Evolutionary conservation across 2,888 invertebrate species (phyloP), one percentile per base, ranked within the genome.

Genomic region (Frankliniella intonsa): DNA sequence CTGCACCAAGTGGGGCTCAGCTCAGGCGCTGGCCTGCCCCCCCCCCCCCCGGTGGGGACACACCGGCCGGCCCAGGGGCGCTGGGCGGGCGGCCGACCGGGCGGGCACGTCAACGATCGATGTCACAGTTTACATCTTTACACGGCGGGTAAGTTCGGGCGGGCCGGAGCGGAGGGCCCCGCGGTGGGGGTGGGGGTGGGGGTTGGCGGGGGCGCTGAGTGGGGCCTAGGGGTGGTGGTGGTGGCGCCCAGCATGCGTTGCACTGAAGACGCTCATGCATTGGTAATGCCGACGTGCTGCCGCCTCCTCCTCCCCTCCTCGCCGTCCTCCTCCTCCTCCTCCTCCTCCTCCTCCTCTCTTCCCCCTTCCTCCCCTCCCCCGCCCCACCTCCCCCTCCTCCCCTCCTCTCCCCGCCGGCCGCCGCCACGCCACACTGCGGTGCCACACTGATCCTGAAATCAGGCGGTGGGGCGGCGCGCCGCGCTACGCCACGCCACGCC

Each of bases 121-220:
- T 76, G 69, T 76, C 69, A 76, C 69, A 76, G 69, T 76, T 76
- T 76, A 76, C 69, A 76, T 76, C 69, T 76, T 76, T 76, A 76
- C 69, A 76, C 69, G 69, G 69, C 69, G 69, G 69, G 69, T 76
- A 76, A 76, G 69, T 76, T 76, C 69, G 69, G 69, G 69, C 69
- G 22, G 69, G 69, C 62, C 55, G 38, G 38, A 38, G 38, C 38
- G 38, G 55, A 19, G 62, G 62, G 62, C 62, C n/a, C 62, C 19
- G 62, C 62, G 12, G n/a, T n/a, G n/a, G n/a, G n/a, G n/a, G n/a
- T n/a, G n/a, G n/a, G 55, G 62, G 62, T 62, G 14, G 62, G 62
- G 19, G 8, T n/a, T 12, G 55, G 7, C 55, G 19, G 8, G 62
- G 62, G 19, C 12, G 62, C 62, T 62, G 19, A 62, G 38, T 55